Percentiles rank a stretch among this genome's conserved stretches.
Evolutionary conservation across 2,113 vertebrate species (phyloP).

Genomic region (Pristiophorus japonicus): DNA sequence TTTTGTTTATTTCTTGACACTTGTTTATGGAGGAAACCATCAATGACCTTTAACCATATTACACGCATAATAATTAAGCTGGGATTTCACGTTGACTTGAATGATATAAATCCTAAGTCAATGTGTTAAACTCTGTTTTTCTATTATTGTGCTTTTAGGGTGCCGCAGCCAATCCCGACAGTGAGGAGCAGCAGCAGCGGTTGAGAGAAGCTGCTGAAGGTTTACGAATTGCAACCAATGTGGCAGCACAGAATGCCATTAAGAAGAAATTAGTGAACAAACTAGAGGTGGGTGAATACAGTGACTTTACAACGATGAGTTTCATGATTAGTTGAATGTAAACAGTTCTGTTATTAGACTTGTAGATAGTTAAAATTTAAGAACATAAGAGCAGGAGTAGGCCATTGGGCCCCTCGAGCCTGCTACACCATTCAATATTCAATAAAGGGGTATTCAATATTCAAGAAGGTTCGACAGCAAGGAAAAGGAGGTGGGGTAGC

Average conservation of each 20-base stretch:
- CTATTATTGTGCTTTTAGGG: conserved; percentile 58
- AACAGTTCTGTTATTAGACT: background rate
- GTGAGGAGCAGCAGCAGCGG: conserved; percentile 92
- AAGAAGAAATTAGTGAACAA: conserved; percentile 94
- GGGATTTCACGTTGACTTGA: background rate
- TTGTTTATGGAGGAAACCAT: background rate
- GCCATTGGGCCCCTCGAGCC: too few species aligned
- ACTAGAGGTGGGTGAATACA: conserved; percentile 69
- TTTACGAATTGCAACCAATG: conserved; percentile 88
- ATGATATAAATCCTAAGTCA: background rate
- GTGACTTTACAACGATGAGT: too few species aligned
- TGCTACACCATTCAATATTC: too few species aligned
- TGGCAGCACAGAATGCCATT: conserved; percentile 89
- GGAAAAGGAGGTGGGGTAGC: too few species aligned
- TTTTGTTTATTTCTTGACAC: background rate
- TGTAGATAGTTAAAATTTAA: too few species aligned
- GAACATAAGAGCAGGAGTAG: too few species aligned
- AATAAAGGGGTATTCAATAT: too few species aligned
- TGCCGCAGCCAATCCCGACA: conserved; percentile 93
- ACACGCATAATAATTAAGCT: background rate
- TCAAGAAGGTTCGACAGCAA: too few species aligned
- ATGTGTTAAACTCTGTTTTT: background rate
- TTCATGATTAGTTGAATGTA: background rate
- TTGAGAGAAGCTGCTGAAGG: conserved; percentile 88
- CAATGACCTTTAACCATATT: background rate